Percentiles rank a stretch among this genome's conserved stretches.
phyloP scores from a whole-genome alignment of 2,113 vertebrate species.

The Trinectes maculatus region DNA sequence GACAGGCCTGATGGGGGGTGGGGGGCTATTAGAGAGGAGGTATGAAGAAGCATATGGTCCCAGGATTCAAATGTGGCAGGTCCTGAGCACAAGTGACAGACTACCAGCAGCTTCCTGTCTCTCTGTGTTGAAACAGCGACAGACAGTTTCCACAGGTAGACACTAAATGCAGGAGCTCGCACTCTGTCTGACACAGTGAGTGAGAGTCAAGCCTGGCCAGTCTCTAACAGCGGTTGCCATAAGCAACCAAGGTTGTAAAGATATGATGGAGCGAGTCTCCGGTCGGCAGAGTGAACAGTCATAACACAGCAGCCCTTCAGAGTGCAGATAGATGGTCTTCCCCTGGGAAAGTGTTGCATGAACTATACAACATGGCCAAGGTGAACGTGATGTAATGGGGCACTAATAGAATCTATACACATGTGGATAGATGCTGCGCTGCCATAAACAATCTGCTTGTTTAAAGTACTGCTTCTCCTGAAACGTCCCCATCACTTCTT shows the following conservation, averaged over 20 bases:
- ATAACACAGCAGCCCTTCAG: not conserved
- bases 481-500: not conserved
- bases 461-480: not conserved
- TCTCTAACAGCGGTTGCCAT: not conserved
- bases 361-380: not conserved
- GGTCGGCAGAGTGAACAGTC: not conserved
- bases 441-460: too few species aligned
- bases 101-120: constrained; percentile 16
- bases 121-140: not conserved
- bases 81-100: constrained; percentile 57
- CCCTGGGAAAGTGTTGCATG: not conserved
- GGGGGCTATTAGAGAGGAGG: constrained; percentile 60
- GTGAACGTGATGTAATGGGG: not conserved
- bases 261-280: constrained; percentile 4
- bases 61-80: constrained; percentile 63
- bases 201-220: not conserved
- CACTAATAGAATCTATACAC: not conserved
- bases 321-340: not conserved
- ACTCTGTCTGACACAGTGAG: not conserved
- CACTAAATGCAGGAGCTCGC: not conserved
- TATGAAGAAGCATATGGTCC: constrained; percentile 67
- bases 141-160: not conserved
- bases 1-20: constrained; percentile 55
- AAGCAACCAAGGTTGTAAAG: constrained; percentile 3
- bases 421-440: not conserved